phyloP scores from a whole-genome alignment of 2,888 invertebrate genomes.

The Limenitis camilla region DNA sequence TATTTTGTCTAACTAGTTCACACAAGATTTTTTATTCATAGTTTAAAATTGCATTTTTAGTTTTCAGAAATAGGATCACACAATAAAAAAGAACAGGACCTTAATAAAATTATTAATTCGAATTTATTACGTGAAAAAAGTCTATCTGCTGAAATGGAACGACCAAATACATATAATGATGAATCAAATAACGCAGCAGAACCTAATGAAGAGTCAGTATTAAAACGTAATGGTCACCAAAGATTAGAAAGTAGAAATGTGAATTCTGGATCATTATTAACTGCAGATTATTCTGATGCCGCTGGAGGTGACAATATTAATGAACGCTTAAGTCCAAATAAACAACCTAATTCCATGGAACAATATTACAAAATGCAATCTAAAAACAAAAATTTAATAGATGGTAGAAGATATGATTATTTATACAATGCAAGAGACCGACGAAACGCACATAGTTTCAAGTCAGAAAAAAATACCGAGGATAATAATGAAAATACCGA shows the following conservation, averaged over 20 bases:
- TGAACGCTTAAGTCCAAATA: slow-evolving; percentile 3
- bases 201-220: background rate
- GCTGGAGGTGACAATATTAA: slow-evolving; percentile 2
- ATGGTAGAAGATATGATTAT: slow-evolving; percentile 34
- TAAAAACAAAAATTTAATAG: slow-evolving; percentile 33
- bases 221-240: background rate
- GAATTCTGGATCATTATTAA: background rate
- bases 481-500: slow-evolving; percentile 44
- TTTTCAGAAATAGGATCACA: slow-evolving; percentile 12
- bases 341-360: slow-evolving; percentile 1
- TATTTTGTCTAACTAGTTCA: too few relatives aligned
- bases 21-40: too few relatives aligned
- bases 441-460: background rate
- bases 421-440: slow-evolving; percentile 9
- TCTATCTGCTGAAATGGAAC: background rate
- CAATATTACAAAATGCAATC: slow-evolving; percentile 36
- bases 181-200: slow-evolving; percentile 1
- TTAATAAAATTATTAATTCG: background rate
- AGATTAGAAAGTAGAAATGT: background rate
- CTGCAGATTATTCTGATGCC: background rate
- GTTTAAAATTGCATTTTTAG: background rate
- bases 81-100: slow-evolving; percentile 3
- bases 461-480: slow-evolving; percentile 5
- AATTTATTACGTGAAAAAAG: background rate
- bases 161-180: slow-evolving; percentile 1